Evolutionary conservation across 2,113 vertebrate species (phyloP).

Genomic region (Hippocampus abdominalis): DNA sequence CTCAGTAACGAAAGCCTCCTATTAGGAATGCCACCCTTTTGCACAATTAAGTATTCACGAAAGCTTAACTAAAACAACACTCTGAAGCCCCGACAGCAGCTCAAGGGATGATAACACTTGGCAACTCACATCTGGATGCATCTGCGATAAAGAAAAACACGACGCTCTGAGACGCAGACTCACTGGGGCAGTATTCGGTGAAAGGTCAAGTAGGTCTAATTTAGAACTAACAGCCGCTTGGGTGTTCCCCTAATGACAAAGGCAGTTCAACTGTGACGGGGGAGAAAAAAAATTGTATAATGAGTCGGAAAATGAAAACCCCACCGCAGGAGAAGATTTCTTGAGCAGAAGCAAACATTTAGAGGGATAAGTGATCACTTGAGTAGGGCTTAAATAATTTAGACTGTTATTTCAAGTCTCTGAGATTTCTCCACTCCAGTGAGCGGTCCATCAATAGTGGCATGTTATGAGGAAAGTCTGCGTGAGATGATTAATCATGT

Average conservation of each 20-base stretch:
- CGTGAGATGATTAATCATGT: conserved; percentile 54
- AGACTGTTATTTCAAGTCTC: conserved; percentile 21
- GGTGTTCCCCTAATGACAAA: conserved; percentile 15
- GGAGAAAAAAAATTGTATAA: conserved; percentile 21
- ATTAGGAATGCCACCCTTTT: conserved; percentile 1
- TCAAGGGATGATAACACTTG: conserved; percentile 37
- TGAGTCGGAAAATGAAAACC: conserved; percentile 7
- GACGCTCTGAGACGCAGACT: conserved; percentile 21
- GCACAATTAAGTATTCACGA: conserved; percentile 21
- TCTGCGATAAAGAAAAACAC: conserved; percentile 15
- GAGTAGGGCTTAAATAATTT: conserved; percentile 24
- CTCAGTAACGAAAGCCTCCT: conserved; percentile 11
- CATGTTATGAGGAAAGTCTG: conserved; percentile 34
- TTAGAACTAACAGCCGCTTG: conserved; percentile 1
- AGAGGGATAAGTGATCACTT: conserved; percentile 3
- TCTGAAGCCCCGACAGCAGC: conserved; percentile 22
- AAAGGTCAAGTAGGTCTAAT: conserved; percentile 55
- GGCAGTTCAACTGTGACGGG: conserved; percentile 9
- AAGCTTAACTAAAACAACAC: conserved; percentile 38
- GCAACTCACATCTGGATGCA: conserved; percentile 12
- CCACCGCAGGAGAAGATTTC: conserved; percentile 4
- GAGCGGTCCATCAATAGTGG: conserved; percentile 35
- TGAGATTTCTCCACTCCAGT: conserved; percentile 20
- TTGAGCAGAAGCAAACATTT: conserved; percentile 15
- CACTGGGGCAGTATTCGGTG: conserved; percentile 40